These are phyloP conservation scores for Pristis pectinata DNA, from an alignment of 2,797 vertebrate species.

Conservation along the genomic window DNA sequence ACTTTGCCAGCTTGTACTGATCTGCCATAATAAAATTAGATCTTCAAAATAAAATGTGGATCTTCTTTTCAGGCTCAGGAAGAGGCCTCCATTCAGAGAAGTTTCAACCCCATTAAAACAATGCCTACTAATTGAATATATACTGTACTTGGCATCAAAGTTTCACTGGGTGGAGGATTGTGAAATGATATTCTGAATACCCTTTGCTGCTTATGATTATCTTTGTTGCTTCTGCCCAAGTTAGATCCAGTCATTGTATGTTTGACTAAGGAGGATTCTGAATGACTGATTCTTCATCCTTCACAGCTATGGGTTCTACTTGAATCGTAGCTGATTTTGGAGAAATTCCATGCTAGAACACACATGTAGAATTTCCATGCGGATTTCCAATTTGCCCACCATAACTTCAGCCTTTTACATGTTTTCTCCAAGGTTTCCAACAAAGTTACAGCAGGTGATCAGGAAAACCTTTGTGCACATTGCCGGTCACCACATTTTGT, in stretches of 20 bases:
- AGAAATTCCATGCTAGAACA: not conserved
- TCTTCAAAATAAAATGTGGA: not conserved
- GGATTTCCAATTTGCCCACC: not conserved
- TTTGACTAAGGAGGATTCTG: not conserved
- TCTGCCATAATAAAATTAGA: not conserved
- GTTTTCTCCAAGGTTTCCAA: not conserved
- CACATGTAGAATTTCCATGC: not conserved
- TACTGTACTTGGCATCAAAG: too few relatives aligned
- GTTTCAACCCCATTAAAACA: conserved; percentile 69
- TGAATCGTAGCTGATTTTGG: not conserved
- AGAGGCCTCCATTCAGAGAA: conserved; percentile 63
- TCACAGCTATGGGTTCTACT: not conserved
- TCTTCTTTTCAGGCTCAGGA: conserved; percentile 51
- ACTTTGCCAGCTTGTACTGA: not conserved
- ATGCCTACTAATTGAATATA: conserved; percentile 73
- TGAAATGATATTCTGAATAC: conserved; percentile 64
- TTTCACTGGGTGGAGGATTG: conserved; percentile 51
- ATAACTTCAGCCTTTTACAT: too few relatives aligned
- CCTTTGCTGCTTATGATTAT: conserved; percentile 64
- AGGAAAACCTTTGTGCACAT: not conserved
- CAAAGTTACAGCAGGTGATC: not conserved
- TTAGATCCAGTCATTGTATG: not conserved
- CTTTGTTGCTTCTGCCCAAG: too few relatives aligned
- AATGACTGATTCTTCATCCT: not conserved
- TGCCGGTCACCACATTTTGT: too few relatives aligned